Evolutionary conservation across 2,888 invertebrate species (phyloP).

Genomic region (Lingula anatina): DNA sequence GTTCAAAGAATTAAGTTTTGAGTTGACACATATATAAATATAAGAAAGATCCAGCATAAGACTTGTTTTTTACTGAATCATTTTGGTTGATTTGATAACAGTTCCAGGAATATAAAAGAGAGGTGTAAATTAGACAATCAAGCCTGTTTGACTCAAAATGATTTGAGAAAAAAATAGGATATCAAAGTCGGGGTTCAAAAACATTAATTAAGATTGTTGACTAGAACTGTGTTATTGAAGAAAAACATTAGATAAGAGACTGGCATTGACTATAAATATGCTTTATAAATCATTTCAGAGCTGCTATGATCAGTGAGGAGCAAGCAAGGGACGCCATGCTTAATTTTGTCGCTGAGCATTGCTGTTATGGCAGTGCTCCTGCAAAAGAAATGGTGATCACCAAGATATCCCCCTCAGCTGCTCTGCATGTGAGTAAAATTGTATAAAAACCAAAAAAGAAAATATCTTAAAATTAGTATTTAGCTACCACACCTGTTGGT

Average conservation of each 20-base stretch:
- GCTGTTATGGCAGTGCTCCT: slow-evolving; percentile 55
- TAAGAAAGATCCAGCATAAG: too few relatives aligned
- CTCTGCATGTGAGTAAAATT: slow-evolving; percentile 53
- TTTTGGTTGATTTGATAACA: too few relatives aligned
- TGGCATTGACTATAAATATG: too few relatives aligned
- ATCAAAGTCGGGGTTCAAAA: too few relatives aligned
- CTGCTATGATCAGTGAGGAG: slow-evolving; percentile 42
- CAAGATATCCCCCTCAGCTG: slow-evolving; percentile 51
- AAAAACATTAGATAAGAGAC: too few relatives aligned
- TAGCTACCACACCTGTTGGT: not conserved
- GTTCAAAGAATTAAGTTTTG: too few relatives aligned
- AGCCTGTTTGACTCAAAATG: too few relatives aligned
- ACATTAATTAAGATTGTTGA: not conserved
- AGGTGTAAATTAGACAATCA: too few relatives aligned
- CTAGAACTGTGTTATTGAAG: not conserved
- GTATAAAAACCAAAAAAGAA: not conserved
- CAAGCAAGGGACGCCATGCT: slow-evolving; percentile 52
- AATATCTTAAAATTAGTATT: not conserved
- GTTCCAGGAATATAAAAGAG: too few relatives aligned
- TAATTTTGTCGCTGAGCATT: slow-evolving; percentile 51
- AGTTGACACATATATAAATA: too few relatives aligned
- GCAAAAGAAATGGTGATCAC: slow-evolving; percentile 54
- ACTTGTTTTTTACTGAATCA: too few relatives aligned
- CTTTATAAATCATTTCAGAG: slow-evolving; percentile 10
- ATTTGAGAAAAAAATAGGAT: too few relatives aligned